These are phyloP conservation scores for Pristionchus fissidentatus DNA, from an alignment of 2,888 invertebrate genomes.

Conservation along the genomic window DNA sequence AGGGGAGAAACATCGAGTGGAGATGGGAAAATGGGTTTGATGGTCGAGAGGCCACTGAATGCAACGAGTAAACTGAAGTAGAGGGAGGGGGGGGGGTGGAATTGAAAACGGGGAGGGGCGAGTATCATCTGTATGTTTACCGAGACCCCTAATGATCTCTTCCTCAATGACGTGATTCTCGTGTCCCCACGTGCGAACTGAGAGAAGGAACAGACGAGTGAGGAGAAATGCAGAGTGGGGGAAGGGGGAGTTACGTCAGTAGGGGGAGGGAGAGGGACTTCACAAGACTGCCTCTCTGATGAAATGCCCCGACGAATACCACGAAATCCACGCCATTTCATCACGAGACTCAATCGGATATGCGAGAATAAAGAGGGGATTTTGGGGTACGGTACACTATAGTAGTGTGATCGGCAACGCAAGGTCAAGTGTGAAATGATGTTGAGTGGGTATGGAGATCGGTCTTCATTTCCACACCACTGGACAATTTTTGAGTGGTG, in stretches of 20 bases:
- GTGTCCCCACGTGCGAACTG: neutral
- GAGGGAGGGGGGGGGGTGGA: neutral
- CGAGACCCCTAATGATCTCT: neutral
- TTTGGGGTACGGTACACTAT: neutral
- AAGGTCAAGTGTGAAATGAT: constrained; percentile 25
- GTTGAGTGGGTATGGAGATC: neutral
- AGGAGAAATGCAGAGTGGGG: neutral
- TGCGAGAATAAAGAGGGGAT: neutral
- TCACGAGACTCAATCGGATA: neutral
- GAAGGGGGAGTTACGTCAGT: constrained; percentile 28
- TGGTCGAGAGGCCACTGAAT: too few species aligned
- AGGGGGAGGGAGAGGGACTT: neutral
- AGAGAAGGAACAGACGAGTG: constrained; percentile 37
- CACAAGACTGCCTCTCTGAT: constrained; percentile 11
- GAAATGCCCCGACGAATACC: constrained; percentile 14
- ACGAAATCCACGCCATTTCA: neutral
- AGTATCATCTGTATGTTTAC: constrained; percentile 31
- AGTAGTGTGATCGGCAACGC: neutral
- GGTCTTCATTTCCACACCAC: constrained; percentile 25
- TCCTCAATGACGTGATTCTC: constrained; percentile 23
- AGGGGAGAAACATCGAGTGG: neutral
- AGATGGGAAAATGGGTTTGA: neutral
- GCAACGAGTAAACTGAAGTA: too few species aligned
- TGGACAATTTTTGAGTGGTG: constrained; percentile 45
- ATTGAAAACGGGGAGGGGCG: neutral